phyloP scores from a whole-genome alignment of 2,797 vertebrate genomes.

The Tapera naevia region DNA sequence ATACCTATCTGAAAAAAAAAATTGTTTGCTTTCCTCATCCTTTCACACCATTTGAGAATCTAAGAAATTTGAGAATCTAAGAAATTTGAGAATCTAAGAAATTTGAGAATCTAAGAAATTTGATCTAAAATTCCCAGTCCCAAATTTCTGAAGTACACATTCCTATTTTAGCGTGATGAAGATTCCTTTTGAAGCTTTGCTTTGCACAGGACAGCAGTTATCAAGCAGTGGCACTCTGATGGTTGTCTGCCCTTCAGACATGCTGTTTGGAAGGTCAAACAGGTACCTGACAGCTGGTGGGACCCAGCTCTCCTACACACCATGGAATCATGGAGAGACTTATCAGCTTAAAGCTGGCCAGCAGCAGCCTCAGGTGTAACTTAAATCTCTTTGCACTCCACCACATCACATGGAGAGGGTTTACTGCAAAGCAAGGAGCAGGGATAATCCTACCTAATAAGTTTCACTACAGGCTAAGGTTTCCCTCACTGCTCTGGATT shows the following conservation, averaged over 20 bases:
- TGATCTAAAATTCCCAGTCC: not conserved
- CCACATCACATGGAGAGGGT: not conserved
- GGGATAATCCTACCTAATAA: not conserved
- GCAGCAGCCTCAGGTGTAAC: not conserved
- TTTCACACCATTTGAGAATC: not conserved
- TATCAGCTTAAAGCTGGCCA: not conserved
- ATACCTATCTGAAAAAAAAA: fast-evolving
- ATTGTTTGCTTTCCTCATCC: fast-evolving
- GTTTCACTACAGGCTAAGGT: not conserved
- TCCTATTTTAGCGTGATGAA: not conserved
- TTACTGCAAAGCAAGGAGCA: not conserved
- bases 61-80: not conserved
- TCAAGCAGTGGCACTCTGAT: not conserved
- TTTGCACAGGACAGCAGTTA: not conserved
- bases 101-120: not conserved
- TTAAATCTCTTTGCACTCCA: not conserved
- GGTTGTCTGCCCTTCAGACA: not conserved
- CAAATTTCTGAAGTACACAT: not conserved
- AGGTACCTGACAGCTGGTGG: not conserved
- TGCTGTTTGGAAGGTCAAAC: not conserved
- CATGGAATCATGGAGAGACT: fast-evolving
- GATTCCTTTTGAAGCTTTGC: not conserved
- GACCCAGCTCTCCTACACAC: not conserved
- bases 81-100: not conserved
- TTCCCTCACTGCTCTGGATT: not conserved